Evolutionary conservation across 2,797 vertebrate genomes (phyloP).

Genomic region (Coendou prehensilis): DNA sequence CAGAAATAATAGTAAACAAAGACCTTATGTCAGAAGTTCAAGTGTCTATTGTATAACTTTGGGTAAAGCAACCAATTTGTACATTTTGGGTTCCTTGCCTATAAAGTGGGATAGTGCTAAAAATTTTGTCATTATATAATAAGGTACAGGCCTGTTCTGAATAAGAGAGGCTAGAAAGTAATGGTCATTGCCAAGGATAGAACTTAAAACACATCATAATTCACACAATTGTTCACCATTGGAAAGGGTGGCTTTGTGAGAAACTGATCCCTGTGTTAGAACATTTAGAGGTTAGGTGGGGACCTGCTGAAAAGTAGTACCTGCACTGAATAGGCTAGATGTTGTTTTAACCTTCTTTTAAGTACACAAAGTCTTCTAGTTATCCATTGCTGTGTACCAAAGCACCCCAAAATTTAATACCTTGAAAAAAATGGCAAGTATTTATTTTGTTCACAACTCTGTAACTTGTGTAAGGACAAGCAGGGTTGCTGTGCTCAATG

Average conservation of each 20-base stretch:
- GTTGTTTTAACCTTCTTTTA: slow-evolving; percentile 58
- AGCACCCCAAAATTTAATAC: slow-evolving; percentile 43
- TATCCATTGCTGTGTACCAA: slow-evolving; percentile 32
- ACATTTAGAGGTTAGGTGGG: slow-evolving; percentile 20
- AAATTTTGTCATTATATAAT: slow-evolving; percentile 62
- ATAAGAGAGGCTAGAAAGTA: slow-evolving; percentile 43
- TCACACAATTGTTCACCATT: slow-evolving; percentile 17
- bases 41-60: slow-evolving; percentile 52
- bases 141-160: slow-evolving; percentile 22
- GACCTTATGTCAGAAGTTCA: slow-evolving; percentile 36
- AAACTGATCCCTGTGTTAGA: slow-evolving; percentile 39
- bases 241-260: slow-evolving; percentile 57
- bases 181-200: slow-evolving; percentile 40
- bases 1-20: slow-evolving; percentile 65
- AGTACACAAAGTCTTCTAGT: background rate
- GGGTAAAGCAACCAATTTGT: slow-evolving; percentile 62
- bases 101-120: slow-evolving; percentile 53
- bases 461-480: slow-evolving; percentile 42
- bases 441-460: slow-evolving; percentile 59
- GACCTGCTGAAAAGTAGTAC: slow-evolving; percentile 45
- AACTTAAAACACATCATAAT: slow-evolving; percentile 48
- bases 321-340: slow-evolving; percentile 2
- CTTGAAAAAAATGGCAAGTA: slow-evolving; percentile 42
- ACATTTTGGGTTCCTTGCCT: slow-evolving; percentile 39
- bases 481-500: background rate